phyloP scores from a whole-genome alignment of 2,797 vertebrate species.

The Meriones psammophilus region DNA sequence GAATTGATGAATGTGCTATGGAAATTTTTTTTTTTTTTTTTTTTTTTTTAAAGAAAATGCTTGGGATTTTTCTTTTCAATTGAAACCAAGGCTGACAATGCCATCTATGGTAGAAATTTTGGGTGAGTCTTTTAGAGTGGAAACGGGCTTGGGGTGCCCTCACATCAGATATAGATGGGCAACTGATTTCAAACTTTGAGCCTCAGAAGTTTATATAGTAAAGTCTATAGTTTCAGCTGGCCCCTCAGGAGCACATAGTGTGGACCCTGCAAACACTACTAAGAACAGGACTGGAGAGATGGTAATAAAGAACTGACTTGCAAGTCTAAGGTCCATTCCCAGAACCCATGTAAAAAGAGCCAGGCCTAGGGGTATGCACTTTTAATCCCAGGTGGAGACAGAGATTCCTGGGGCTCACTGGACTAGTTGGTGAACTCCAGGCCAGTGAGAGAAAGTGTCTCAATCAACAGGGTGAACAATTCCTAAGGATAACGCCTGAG shows the following conservation, averaged over 20 bases:
- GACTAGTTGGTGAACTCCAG: not conserved
- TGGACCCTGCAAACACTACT: not conserved
- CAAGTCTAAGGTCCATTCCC: not conserved
- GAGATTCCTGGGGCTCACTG: not conserved
- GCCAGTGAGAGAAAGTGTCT: not conserved
- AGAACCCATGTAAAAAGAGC: not conserved
- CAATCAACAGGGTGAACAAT: not conserved
- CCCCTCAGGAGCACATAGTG: rapidly evolving
- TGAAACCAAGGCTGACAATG: not conserved
- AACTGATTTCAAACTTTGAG: not conserved
- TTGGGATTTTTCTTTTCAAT: conserved; percentile 1
- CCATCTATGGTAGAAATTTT: rapidly evolving
- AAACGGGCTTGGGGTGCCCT: not conserved
- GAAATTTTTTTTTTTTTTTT: not conserved
- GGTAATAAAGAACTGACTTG: not conserved
- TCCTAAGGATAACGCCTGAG: not conserved
- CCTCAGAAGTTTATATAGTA: not conserved
- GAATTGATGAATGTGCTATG: not conserved
- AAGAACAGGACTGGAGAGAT: not conserved
- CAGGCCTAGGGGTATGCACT: not conserved
- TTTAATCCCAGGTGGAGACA: not conserved
- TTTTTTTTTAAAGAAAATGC: conserved; percentile 52
- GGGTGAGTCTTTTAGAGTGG: not conserved
- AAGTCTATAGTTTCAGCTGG: too few relatives aligned
- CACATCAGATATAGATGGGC: not conserved